These are phyloP conservation scores for Brenthis ino DNA, from an alignment of 2,888 invertebrate genomes.

Conservation along the genomic window DNA sequence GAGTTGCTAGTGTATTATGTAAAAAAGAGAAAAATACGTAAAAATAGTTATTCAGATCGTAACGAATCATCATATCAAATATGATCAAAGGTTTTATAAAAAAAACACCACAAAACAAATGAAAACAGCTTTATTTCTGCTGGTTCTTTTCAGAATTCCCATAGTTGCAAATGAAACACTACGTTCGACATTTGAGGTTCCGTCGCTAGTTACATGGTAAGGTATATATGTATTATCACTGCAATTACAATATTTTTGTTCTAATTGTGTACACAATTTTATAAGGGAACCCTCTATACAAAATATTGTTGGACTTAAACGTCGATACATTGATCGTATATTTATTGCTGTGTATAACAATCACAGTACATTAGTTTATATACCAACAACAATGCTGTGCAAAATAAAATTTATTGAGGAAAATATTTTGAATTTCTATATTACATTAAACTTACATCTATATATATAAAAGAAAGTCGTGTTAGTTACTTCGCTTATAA, in stretches of 20 bases:
- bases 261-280: conserved; percentile 10
- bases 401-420: conserved; percentile 4
- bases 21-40: too few species aligned
- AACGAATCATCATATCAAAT: not conserved
- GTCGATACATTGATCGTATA: conserved; percentile 34
- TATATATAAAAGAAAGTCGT: too few species aligned
- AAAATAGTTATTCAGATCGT: too few species aligned
- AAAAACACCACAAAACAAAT: conserved; percentile 71
- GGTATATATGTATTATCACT: conserved; percentile 7
- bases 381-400: conserved; percentile 1
- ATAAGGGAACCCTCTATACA: conserved; percentile 11
- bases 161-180: conserved; percentile 67
- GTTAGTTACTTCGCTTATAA: too few species aligned
- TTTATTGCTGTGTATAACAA: conserved; percentile 50
- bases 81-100: conserved; percentile 22
- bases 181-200: conserved; percentile 48
- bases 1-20: too few species aligned
- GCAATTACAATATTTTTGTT: conserved; percentile 17
- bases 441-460: not conserved
- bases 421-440: not conserved
- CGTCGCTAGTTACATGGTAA: conserved; percentile 25
- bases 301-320: conserved; percentile 2
- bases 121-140: conserved; percentile 80
- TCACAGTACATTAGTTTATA: conserved; percentile 44
- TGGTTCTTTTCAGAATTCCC: conserved; percentile 70